phyloP scores from a whole-genome alignment of 2,113 vertebrate species.

The Struthio camelus region DNA sequence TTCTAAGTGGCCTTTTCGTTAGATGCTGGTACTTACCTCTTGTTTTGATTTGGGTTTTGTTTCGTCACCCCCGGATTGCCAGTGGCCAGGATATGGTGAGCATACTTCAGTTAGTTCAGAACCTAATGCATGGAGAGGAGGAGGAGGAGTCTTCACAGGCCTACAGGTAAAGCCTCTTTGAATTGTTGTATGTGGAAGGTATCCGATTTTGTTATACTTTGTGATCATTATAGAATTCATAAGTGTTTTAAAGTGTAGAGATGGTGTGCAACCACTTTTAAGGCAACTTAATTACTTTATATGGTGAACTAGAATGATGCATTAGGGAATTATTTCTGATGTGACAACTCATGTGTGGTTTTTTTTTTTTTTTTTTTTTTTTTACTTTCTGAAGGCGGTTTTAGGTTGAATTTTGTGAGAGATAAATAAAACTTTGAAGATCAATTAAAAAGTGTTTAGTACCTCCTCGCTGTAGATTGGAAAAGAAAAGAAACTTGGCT shows the following conservation, averaged over 20 bases:
- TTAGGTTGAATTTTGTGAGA: background rate
- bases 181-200: background rate
- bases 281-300: background rate
- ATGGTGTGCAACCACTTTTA: background rate
- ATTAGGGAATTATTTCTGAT: background rate
- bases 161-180: slow-evolving; percentile 73
- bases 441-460: background rate
- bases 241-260: background rate
- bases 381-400: background rate
- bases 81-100: slow-evolving; percentile 92
- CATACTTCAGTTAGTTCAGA: slow-evolving; percentile 91
- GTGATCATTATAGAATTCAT: background rate
- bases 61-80: background rate
- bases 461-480: background rate
- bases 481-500: background rate
- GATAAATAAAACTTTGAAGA: background rate
- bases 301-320: background rate
- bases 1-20: background rate
- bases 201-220: background rate
- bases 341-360: background rate
- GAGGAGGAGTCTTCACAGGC: slow-evolving; percentile 79
- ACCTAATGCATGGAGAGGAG: slow-evolving; percentile 91
- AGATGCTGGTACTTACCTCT: background rate
- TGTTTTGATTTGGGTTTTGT: background rate
- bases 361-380: background rate